Percentiles rank a stretch among this genome's conserved stretches.
These are phyloP conservation scores for Eugnorisma glareosa DNA, from an alignment of 2,888 invertebrate genomes.

Conservation along the genomic window DNA sequence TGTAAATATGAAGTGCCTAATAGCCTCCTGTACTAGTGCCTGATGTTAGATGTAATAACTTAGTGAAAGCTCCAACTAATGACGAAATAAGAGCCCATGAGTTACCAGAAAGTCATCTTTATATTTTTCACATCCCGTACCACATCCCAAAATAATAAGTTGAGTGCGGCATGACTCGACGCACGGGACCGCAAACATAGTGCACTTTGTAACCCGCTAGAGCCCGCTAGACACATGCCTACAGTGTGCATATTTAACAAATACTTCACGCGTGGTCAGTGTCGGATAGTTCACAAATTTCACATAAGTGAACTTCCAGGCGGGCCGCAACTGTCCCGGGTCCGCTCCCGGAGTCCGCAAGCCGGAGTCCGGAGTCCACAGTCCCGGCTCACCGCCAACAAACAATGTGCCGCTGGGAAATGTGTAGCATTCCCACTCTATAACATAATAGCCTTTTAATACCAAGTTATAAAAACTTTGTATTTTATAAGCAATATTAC, in stretches of 20 bases:
- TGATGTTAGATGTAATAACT: not conserved
- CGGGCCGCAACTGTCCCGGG: slow-evolving; percentile 65
- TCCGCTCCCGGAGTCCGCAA: slow-evolving; percentile 41
- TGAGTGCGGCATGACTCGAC: slow-evolving; percentile 16
- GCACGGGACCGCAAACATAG: slow-evolving; percentile 57
- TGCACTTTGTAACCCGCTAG: slow-evolving; percentile 67
- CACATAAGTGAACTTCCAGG: slow-evolving; percentile 74
- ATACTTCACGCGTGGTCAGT: slow-evolving; percentile 76
- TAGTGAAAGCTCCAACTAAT: not conserved
- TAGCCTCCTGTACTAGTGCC: not conserved
- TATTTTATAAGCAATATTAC: slow-evolving; percentile 35
- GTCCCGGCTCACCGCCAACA: slow-evolving; percentile 63
- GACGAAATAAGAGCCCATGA: not conserved
- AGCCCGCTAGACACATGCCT: slow-evolving; percentile 68
- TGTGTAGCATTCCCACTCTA: slow-evolving; percentile 74
- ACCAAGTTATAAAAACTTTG: slow-evolving; percentile 48
- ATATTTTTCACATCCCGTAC: not conserved
- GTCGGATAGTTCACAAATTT: slow-evolving; percentile 78
- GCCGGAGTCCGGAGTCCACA: slow-evolving; percentile 30
- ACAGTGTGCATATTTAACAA: slow-evolving; percentile 76
- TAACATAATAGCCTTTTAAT: slow-evolving; percentile 53
- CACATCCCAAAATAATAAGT: slow-evolving; percentile 14
- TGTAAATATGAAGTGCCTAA: slow-evolving; percentile 34
- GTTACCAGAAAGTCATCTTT: not conserved
- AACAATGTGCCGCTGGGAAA: slow-evolving; percentile 74